These are phyloP conservation scores for Buathra laborator DNA, from an alignment of 2,888 invertebrate genomes.

Conservation along the genomic window DNA sequence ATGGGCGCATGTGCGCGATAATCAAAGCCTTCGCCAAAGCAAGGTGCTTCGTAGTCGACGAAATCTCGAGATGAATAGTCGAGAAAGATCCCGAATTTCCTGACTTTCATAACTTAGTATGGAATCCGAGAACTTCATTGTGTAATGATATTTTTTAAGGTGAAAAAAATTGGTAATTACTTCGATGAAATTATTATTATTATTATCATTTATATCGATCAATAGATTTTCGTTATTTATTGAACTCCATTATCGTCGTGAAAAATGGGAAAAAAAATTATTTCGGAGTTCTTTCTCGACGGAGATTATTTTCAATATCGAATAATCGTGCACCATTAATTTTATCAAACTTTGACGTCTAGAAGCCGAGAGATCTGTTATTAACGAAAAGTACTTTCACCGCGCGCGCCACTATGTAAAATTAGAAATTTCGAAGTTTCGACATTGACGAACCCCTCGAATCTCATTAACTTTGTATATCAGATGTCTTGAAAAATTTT, in stretches of 20 bases:
- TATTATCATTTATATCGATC: background rate
- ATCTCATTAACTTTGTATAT: background rate
- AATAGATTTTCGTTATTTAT: background rate
- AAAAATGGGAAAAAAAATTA: no score
- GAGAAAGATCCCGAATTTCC: background rate
- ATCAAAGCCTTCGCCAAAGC: background rate
- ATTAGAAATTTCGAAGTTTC: background rate
- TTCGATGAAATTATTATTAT: background rate
- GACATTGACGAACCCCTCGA: background rate
- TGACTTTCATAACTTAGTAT: background rate
- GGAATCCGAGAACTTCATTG: background rate
- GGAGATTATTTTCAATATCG: no score
- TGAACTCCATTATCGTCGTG: no score
- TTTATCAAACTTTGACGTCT: no score
- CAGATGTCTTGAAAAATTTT: background rate
- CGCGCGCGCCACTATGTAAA: background rate
- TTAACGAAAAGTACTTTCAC: no score
- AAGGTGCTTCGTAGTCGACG: background rate
- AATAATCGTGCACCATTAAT: no score
- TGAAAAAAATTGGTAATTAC: background rate
- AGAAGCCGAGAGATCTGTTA: no score
- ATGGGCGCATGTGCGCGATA: slow-evolving; percentile 21
- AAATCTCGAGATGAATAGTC: background rate
- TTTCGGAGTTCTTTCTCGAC: no score
- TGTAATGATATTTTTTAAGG: background rate